Percentiles rank a stretch among this genome's conserved stretches.
Evolutionary conservation across 2,797 vertebrate species (phyloP).

Genomic region (Sebastes jordani): DNA sequence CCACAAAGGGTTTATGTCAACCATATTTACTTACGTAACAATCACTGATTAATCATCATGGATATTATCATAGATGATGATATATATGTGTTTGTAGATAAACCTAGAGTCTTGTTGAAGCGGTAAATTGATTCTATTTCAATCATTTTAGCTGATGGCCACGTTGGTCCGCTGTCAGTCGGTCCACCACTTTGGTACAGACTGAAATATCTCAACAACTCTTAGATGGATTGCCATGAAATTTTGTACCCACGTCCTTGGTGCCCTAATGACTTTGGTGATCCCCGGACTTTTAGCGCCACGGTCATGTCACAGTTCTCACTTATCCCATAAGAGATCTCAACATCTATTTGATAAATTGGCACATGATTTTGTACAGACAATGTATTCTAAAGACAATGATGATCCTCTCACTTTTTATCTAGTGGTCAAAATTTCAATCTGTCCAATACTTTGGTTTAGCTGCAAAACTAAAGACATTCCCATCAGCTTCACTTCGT

Average conservation of each 20-base stretch:
- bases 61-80: neutral
- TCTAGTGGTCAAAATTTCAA: accelerated
- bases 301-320: neutral
- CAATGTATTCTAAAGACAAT: neutral
- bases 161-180: too few species aligned
- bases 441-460: neutral
- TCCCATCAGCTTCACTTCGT: neutral
- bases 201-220: neutral
- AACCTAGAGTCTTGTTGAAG: neutral
- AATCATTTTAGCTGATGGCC: neutral
- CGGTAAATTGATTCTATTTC: neutral
- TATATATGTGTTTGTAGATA: neutral
- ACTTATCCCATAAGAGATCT: neutral
- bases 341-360: neutral
- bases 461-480: neutral
- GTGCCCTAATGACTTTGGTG: too few species aligned
- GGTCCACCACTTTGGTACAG: neutral
- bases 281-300: too few species aligned
- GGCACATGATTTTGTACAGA: neutral
- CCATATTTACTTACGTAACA: neutral
- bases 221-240: neutral
- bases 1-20: neutral
- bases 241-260: neutral
- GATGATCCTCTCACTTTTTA: neutral
- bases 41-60: neutral